phyloP scores from a whole-genome alignment of 30 jellyfish, hydroid and myxozoan genomes.

The Catostylus mosaicus region DNA sequence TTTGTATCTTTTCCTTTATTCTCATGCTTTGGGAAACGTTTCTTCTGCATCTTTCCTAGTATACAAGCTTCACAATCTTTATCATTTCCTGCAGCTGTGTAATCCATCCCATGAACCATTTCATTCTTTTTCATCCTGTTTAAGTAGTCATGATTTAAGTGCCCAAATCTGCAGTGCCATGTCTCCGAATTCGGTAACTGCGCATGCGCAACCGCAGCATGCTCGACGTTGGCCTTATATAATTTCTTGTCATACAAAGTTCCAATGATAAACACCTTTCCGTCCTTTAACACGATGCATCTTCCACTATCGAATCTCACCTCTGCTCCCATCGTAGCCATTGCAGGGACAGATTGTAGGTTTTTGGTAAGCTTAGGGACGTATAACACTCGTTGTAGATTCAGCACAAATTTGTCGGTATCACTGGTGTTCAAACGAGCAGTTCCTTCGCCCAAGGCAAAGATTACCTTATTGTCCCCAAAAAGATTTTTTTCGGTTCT shows the following conservation, averaged over 20 bases:
- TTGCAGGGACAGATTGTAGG: neutral
- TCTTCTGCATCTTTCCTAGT: slow-evolving; percentile 1
- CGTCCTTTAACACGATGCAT: neutral
- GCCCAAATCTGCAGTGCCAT: slow-evolving; percentile 50
- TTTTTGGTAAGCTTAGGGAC: neutral
- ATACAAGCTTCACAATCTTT: slow-evolving; percentile 12
- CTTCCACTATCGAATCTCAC: neutral
- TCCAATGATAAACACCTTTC: neutral
- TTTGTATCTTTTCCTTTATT: neutral
- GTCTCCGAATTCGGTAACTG: neutral
- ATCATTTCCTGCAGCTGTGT: neutral
- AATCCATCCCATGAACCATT: slow-evolving; percentile 18
- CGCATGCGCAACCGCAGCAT: neutral
- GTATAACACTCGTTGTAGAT: neutral
- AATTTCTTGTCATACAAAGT: neutral
- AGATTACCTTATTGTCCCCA: neutral
- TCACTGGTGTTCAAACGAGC: neutral
- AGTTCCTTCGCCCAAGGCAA: neutral
- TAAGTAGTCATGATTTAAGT: slow-evolving; percentile 9
- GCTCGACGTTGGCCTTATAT: neutral
- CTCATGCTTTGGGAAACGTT: slow-evolving; percentile 4
- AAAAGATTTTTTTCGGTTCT: neutral
- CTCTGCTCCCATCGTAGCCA: neutral
- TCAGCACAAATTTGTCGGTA: neutral
- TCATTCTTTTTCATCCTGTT: slow-evolving; percentile 7